Base-by-base conservation (phyloP, 1,140 invertebrate species). In the Zaprionus kolodkinae region DNA sequence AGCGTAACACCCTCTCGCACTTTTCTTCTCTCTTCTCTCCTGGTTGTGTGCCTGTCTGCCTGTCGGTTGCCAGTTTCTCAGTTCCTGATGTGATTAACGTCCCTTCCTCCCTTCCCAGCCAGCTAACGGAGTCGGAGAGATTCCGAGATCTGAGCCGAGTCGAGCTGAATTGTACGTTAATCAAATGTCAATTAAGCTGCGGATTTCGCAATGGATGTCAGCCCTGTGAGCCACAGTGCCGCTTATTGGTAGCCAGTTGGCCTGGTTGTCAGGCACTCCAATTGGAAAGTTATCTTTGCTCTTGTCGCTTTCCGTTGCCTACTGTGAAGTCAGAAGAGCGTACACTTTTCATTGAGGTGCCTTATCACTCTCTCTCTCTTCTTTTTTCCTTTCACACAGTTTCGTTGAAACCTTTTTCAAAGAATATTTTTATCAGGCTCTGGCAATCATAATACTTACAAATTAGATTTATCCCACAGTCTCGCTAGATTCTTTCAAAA, bases 121-220 rank as follows among this genome's bases (percentile, higher is more conserved):
- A 17, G 38, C 40, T 25, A 30, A 33, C 11, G n/a, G n/a, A 30
- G 40, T n/a, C n/a, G 40, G 10, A 33, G 33, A 57, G 33, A 55
- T 11, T 12, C 3, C 3, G 6, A 36, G 21, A 25, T 21, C 45
- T n/a, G 30, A 50, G 45, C 1, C 17, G n/a, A 60, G 71, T 48
- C 17, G n/a, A 60, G 71, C 54, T 63, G 63, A 78, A 59, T 71
- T 66, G 64, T 78, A 82, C 78, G 78, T 85, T 86, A 82, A 79
- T 86, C 76, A 86, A 87, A 86, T 77, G 83, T 86, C 83, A 87
- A 83, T 87, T 87, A 79, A 76, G 63, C 68, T 71, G 61, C 79
- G 72, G 62, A 72, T 72, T 70, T 59, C 68, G 64, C 52, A 81
- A 87, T 82, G 75, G 64, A 70, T 77, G 73, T 36, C 27, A 61